Base-by-base conservation (phyloP, 1,140 invertebrate species). In the Drosophila jambulina region DNA sequence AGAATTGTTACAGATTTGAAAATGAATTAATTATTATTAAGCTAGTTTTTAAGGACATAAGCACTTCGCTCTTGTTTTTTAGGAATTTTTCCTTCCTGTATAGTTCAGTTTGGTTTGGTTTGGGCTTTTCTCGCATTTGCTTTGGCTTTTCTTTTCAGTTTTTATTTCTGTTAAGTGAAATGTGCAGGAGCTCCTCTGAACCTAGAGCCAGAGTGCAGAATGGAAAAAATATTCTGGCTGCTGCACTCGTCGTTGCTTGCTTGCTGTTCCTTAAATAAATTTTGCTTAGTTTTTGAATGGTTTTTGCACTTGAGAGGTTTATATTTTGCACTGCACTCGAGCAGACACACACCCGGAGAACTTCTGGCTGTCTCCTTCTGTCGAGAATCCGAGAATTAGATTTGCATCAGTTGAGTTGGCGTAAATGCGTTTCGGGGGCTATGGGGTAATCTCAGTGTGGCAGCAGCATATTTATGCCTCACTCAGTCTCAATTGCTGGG, bases 261-360 rank as follows among this genome's bases (percentile, higher is more conserved):
- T 46, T 68, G 82, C 57, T 68, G 82, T 87, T 88, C 85, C 84
- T 87, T 87, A 87, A 87, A 87, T 87, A 87, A 87, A 87, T 87
- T 88, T 87, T 84, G 84, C 84, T 88, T 90, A 88, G 84, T 88
- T 88, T 87, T 88, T 88, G 84, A 88, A 88, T 88, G 84, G 84
- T 88, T 90, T 88, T 88, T 88, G 84, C 84, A 88, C 84, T 88
- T 90, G 84, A 88, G 84, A 88, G 84, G 84, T 88, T 88, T 88
- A 88, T 88, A 84, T 88, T 90, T 88, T 84, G 61, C 84, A 68
- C 38, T 57, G 64, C 34, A 29, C 61, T 48, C 57, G n/a, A 60
- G 60, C 59, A 38, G 43, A 71, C 65, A 46, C 62, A 32, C 48
- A 51, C 48, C 25, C 17, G 3, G 49, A 19, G 4, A 56, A 67